Evolutionary conservation across 1,140 invertebrate genomes (phyloP).

Genomic region (Drosophila setifemur): DNA sequence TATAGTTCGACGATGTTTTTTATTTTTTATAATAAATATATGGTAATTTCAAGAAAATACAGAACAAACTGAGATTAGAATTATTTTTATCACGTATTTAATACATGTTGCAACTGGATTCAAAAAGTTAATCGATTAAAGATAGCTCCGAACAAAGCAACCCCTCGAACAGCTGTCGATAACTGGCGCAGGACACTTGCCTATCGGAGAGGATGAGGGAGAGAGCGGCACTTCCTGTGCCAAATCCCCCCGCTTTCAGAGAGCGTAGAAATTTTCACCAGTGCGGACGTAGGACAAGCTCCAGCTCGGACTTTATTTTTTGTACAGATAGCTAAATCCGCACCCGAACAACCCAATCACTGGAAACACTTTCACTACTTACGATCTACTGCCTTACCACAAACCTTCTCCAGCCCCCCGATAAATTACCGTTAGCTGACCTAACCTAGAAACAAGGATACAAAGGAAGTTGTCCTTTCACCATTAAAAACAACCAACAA

Average conservation of each 20-base stretch:
- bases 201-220: background rate
- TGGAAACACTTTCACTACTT: background rate
- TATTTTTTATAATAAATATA: background rate
- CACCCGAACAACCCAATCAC: background rate
- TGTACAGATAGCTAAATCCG: slow-evolving; percentile 13
- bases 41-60: too few relatives aligned
- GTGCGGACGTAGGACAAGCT: slow-evolving; percentile 50
- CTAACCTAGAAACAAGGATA: slow-evolving; percentile 37
- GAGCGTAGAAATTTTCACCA: slow-evolving; percentile 68
- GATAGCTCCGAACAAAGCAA: slow-evolving; percentile 1
- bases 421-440: slow-evolving; percentile 22
- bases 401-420: background rate
- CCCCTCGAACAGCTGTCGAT: slow-evolving; percentile 52
- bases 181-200: slow-evolving; percentile 51
- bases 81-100: too few relatives aligned
- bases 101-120: background rate
- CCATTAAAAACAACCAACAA: slow-evolving; percentile 3
- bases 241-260: slow-evolving; percentile 30
- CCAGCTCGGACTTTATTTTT: slow-evolving; percentile 47
- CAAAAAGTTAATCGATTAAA: background rate
- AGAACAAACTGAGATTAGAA: too few relatives aligned
- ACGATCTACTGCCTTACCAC: slow-evolving; percentile 13
- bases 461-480: slow-evolving; percentile 7
- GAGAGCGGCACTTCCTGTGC: slow-evolving; percentile 14
- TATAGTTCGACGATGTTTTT: slow-evolving; percentile 4